Conservation (phyloP, 2,888 invertebrate species). For the Ornithoptera alexandrae region DNA sequence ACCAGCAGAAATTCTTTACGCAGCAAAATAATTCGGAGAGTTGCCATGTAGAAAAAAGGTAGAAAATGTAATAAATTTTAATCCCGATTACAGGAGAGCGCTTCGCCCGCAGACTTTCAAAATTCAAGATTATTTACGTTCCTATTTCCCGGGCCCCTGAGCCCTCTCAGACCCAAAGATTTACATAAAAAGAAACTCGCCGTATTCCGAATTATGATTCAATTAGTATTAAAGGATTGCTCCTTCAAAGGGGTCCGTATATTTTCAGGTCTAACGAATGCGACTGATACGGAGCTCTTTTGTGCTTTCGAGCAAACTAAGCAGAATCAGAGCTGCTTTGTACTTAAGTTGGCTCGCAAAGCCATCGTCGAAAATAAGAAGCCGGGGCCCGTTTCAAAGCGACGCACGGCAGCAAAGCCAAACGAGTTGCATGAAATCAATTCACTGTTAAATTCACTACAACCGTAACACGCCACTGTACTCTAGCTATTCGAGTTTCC, state of each 20-base stretch:
- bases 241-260: constrained; percentile 67
- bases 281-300: constrained; percentile 63
- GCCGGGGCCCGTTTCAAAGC: constrained; percentile 46
- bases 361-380: constrained; percentile 61
- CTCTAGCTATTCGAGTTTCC: too few relatives aligned
- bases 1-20: constrained; percentile 29
- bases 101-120: constrained; percentile 52
- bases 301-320: constrained; percentile 75
- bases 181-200: constrained; percentile 79
- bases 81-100: constrained; percentile 57
- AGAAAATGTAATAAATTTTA: constrained; percentile 56
- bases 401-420: constrained; percentile 19
- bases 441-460: constrained; percentile 6
- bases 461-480: background rate
- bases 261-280: constrained; percentile 71
- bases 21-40: constrained; percentile 36
- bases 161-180: constrained; percentile 65
- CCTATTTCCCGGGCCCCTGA: constrained; percentile 66
- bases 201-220: constrained; percentile 77
- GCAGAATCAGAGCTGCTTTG: constrained; percentile 62
- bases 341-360: constrained; percentile 58
- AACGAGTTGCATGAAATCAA: constrained; percentile 18
- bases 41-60: constrained; percentile 38
- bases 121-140: constrained; percentile 65
- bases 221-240: constrained; percentile 80